phyloP scores from a whole-genome alignment of 1,140 invertebrate species.

The Scaptomyza graminum region DNA sequence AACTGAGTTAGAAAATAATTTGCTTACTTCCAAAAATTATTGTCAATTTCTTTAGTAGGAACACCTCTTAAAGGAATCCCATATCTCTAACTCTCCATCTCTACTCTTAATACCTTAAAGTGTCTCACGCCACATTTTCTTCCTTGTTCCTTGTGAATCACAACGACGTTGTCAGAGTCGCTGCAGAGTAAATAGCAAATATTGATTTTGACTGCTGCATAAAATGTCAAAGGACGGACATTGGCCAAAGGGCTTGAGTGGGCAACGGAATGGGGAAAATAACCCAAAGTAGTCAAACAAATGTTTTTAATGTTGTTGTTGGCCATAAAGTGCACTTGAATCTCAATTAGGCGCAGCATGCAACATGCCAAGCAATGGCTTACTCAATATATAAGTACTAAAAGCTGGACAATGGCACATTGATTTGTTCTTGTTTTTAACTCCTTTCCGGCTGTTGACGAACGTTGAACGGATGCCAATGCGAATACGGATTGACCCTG shows the following conservation, averaged over 20 bases:
- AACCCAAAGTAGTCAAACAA: constrained; percentile 41
- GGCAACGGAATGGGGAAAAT: constrained; percentile 31
- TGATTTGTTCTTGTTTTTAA: constrained; percentile 31
- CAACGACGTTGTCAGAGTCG: neutral
- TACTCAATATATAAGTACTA: constrained; percentile 36
- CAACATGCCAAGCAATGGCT: constrained; percentile 45
- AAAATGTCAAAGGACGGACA: constrained; percentile 43
- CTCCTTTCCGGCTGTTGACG: constrained; percentile 31
- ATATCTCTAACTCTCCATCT: no score
- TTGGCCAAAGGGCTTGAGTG: constrained; percentile 34
- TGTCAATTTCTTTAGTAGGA: no score
- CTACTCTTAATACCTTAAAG: neutral
- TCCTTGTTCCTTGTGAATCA: neutral
- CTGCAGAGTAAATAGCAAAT: constrained; percentile 46
- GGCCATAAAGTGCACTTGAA: constrained; percentile 63
- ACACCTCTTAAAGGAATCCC: no score
- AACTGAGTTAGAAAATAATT: no score
- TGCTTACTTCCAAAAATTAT: no score
- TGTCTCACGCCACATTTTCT: no score
- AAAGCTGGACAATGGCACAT: constrained; percentile 38
- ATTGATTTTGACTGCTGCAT: constrained; percentile 61
- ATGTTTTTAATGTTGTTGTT: constrained; percentile 29
- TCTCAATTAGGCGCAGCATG: constrained; percentile 68
- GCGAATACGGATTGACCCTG: constrained; percentile 54
- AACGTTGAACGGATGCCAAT: constrained; percentile 3